Evolutionary conservation across 1,140 invertebrate genomes (phyloP), one percentile per base, ranked within the genome.

Genomic region (Acromyrmex heyeri): DNA sequence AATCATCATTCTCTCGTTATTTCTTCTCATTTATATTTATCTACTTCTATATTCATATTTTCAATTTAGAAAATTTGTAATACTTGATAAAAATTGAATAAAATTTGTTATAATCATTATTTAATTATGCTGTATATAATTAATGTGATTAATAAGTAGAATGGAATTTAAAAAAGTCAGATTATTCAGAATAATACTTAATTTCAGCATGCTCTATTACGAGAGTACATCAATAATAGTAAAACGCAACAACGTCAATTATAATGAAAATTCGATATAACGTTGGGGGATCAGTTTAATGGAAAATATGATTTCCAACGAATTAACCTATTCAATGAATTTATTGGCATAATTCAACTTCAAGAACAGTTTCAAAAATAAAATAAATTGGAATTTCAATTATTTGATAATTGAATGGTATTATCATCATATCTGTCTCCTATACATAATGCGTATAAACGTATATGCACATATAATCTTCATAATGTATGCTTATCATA

Each of bases 181-280:
- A 61, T 21, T 72, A 73, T 82, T 30, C 38, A 2, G 14, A 81
- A 57, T 55, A 82, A 82, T 48, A n/a, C 3, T 12, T 48, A 72
- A 72, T 82, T 72, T 59, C 44, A 24, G 7, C 3, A 69, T n/a
- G 14, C 50, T 48, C 21, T 7, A 10, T 24, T 79, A 69, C 27
- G 14, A 69, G 10, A 38, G 12, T 69, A 24, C 21, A 34, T 69
- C 62, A 70, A 55, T 70, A 81, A 70, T 69, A 38, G 44, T 30
- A 53, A 34, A 53, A 24, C 34, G 12, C 16, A 18, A n/a, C 34
- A 57, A 44, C 53, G 24, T 24, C 65, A 59, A 82, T 59, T 59
- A 73, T 48, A 82, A 48, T 73, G 24, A 82, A 73, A 73, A 73
- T 82, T 82, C 24, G 24, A 73, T 82, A 73, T 59, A 72, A 72